These are phyloP conservation scores for Callospermophilus lateralis DNA, from an alignment of 2,113 vertebrate genomes.

Conservation along the genomic window DNA sequence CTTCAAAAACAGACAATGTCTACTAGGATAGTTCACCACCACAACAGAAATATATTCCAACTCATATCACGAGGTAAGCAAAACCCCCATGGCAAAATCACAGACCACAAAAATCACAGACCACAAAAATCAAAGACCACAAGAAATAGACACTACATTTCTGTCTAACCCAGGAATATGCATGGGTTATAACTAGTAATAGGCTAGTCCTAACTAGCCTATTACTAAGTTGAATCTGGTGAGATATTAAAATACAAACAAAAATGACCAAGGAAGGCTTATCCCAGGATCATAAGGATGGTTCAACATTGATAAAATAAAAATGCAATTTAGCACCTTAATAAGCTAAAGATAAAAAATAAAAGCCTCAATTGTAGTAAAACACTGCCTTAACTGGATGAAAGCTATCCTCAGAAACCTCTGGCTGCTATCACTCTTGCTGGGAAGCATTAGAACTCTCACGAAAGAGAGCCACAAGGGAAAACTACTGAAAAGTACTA, in stretches of 20 bases:
- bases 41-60: not conserved
- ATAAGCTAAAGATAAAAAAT: constrained; percentile 23
- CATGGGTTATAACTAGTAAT: not conserved
- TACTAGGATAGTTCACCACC: constrained; percentile 29
- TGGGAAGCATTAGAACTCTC: not conserved
- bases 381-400: not conserved
- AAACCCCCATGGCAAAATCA: not conserved
- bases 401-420: not conserved
- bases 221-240: not conserved
- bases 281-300: not conserved
- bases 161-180: not conserved
- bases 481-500: not conserved
- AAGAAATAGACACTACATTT: not conserved
- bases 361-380: not conserved
- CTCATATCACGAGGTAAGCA: not conserved
- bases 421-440: not conserved
- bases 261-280: not conserved
- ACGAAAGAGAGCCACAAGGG: not conserved
- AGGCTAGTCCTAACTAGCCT: not conserved
- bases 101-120: not conserved
- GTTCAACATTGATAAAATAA: constrained; percentile 40
- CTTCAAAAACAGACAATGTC: not conserved
- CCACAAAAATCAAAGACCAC: not conserved
- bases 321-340: not conserved
- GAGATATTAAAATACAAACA: not conserved